phyloP scores from a whole-genome alignment of 2,797 vertebrate species.

The Gymnodraco acuticeps region DNA sequence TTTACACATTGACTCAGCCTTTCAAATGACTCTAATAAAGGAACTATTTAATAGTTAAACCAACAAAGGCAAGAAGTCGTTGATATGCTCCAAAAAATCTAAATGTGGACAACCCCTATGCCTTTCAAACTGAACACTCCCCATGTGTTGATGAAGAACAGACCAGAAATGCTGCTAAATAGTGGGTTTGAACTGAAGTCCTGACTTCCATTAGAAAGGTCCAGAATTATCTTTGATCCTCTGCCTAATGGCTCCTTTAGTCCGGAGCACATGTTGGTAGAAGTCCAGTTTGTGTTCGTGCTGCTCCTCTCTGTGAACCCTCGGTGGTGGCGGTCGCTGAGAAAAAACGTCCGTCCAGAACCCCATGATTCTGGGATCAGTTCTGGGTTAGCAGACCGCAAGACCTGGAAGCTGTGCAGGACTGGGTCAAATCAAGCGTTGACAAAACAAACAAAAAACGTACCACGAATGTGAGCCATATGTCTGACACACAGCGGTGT shows the following conservation, averaged over 20 bases:
- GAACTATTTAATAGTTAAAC: not conserved
- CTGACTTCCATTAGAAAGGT: not conserved
- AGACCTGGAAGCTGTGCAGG: conserved; percentile 57
- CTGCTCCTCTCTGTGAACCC: conserved; percentile 42
- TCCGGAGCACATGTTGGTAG: not conserved
- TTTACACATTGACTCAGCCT: no score
- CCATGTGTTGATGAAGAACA: not conserved
- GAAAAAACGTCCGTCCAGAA: conserved; percentile 30
- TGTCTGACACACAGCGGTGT: conserved; percentile 46
- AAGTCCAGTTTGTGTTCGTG: not conserved
- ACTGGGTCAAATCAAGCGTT: conserved; percentile 65
- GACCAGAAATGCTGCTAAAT: conserved; percentile 7
- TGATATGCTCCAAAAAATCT: not conserved
- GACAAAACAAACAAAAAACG: conserved; percentile 37
- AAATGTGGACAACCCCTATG: not conserved
- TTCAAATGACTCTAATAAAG: no score
- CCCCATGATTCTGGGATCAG: conserved; percentile 64
- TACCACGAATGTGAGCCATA: conserved; percentile 64
- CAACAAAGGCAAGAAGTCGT: not conserved
- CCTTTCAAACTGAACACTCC: conserved; percentile 2
- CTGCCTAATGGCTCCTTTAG: not conserved
- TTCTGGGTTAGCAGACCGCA: conserved; percentile 65
- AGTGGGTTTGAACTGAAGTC: conserved; percentile 2
- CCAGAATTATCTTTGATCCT: not conserved
- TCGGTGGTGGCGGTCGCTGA: conserved; percentile 3